Evolutionary conservation across 1,140 invertebrate genomes (phyloP).

Genomic region (Phenacoccus solenopsis): DNA sequence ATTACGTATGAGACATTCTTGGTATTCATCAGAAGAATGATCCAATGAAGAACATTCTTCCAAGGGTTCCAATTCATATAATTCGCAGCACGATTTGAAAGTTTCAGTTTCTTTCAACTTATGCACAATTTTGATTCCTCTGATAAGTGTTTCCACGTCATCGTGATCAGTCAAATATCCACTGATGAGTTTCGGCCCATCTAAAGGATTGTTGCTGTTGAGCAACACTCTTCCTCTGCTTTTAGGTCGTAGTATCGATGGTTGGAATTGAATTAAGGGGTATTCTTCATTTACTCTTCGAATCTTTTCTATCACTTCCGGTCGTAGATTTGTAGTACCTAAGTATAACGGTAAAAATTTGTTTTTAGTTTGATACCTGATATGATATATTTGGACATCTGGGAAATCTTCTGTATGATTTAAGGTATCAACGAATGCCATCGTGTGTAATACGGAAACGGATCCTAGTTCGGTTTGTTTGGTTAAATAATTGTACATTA

Average conservation of each 20-base stretch:
- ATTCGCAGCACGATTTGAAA: slow-evolving; percentile 34
- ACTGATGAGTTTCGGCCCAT: slow-evolving; percentile 48
- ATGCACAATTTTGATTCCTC: slow-evolving; percentile 29
- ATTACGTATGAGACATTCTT: slow-evolving; percentile 46
- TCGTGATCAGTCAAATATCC: slow-evolving; percentile 43
- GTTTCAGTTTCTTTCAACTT: slow-evolving; percentile 28
- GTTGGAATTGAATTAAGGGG: slow-evolving; percentile 34
- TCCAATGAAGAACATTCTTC: slow-evolving; percentile 35
- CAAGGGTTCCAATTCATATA: slow-evolving; percentile 34
- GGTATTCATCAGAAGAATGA: slow-evolving; percentile 47
- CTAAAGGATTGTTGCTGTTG: slow-evolving; percentile 39
- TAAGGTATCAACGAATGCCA: not conserved
- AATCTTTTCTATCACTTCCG: not conserved
- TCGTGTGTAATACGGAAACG: not conserved
- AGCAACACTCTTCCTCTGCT: slow-evolving; percentile 38
- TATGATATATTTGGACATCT: not conserved
- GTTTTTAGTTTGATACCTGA: too few relatives aligned
- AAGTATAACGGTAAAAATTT: too few relatives aligned
- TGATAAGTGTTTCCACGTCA: slow-evolving; percentile 32
- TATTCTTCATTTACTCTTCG: not conserved
- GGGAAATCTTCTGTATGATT: not conserved
- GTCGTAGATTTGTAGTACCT: too few relatives aligned
- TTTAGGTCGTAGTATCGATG: slow-evolving; percentile 38
- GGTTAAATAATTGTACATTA: not conserved
- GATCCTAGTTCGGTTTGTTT: not conserved